Evolutionary conservation across 35 echinoderm and acorn worm species (phyloP).

Genomic region (Amphiura filiformis): DNA sequence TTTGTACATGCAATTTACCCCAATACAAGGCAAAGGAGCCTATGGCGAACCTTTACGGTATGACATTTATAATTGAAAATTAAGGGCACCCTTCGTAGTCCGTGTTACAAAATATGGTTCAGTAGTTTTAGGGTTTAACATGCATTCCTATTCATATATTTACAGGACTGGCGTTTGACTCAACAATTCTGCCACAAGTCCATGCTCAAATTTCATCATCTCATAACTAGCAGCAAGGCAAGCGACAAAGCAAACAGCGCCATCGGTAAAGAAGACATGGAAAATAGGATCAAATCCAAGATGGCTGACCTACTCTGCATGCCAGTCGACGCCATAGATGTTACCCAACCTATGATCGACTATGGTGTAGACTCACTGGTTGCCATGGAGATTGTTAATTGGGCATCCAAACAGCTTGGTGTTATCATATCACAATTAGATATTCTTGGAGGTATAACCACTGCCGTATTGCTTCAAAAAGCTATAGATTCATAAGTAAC

Average conservation of each 20-base stretch:
- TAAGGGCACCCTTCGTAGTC: too few species aligned
- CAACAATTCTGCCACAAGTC: constrained; percentile 16
- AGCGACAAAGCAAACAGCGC: not conserved
- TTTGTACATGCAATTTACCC: too few species aligned
- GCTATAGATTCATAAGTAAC: too few species aligned
- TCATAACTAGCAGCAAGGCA: not conserved
- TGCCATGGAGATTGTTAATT: constrained; percentile 89
- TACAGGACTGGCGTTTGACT: constrained; percentile 7
- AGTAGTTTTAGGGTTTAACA: too few species aligned
- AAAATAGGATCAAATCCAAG: constrained; percentile 43
- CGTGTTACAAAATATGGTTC: too few species aligned
- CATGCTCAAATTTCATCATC: constrained; percentile 27
- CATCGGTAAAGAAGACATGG: not conserved
- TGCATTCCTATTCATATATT: not conserved
- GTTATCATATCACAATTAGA: constrained; percentile 90
- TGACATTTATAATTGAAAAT: too few species aligned
- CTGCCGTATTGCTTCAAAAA: constrained; percentile 68
- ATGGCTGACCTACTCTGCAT: constrained; percentile 67
- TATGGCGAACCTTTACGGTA: too few species aligned
- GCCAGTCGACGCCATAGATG: constrained; percentile 67
- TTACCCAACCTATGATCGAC: constrained; percentile 93
- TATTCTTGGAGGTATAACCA: constrained; percentile 90
- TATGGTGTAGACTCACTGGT: constrained; percentile 96
- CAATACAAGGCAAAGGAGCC: too few species aligned
- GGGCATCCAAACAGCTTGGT: constrained; percentile 76